phyloP scores from a whole-genome alignment of 2,888 invertebrate species.

The Cryptus viduatorius region DNA sequence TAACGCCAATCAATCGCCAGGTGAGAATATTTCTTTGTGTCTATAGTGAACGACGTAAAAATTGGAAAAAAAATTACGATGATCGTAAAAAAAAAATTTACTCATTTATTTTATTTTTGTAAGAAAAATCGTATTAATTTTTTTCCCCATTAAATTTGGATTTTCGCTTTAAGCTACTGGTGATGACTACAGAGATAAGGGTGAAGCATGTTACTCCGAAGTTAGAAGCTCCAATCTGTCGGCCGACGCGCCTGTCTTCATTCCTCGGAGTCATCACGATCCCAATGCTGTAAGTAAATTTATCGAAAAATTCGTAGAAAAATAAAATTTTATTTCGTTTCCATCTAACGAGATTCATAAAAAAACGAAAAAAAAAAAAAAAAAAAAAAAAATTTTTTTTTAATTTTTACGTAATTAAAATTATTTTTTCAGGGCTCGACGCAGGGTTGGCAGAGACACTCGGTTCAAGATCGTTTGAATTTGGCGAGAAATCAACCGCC shows the following conservation, averaged over 20 bases:
- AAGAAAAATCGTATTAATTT: not conserved
- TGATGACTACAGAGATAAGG: conserved; percentile 41
- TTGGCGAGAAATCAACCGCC: conserved; percentile 72
- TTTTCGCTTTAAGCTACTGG: conserved; percentile 4
- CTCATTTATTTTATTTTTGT: not conserved
- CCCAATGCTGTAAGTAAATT: conserved; percentile 27
- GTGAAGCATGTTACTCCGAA: conserved; percentile 52
- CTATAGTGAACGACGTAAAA: not conserved
- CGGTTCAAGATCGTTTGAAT: conserved; percentile 79
- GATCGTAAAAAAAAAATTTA: too few species aligned
- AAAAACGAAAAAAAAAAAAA: conserved; percentile 15
- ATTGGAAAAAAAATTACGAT: conserved; percentile 14
- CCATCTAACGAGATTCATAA: too few species aligned
- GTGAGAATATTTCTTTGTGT: conserved; percentile 30
- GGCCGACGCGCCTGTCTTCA: conserved; percentile 80
- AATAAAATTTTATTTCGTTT: conserved; percentile 13
- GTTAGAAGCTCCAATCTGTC: conserved; percentile 76
- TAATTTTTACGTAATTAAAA: not conserved
- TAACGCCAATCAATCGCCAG: conserved; percentile 62
- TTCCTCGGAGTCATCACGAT: conserved; percentile 75
- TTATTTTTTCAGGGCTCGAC: not conserved
- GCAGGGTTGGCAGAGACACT: conserved; percentile 68
- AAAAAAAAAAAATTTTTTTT: too few species aligned
- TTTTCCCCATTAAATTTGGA: conserved; percentile 33
- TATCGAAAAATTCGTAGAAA: conserved; percentile 12